These are phyloP conservation scores for Turritopsis rubra DNA, from an alignment of 30 jellyfish, hydroid and myxozoan species.

Conservation along the genomic window DNA sequence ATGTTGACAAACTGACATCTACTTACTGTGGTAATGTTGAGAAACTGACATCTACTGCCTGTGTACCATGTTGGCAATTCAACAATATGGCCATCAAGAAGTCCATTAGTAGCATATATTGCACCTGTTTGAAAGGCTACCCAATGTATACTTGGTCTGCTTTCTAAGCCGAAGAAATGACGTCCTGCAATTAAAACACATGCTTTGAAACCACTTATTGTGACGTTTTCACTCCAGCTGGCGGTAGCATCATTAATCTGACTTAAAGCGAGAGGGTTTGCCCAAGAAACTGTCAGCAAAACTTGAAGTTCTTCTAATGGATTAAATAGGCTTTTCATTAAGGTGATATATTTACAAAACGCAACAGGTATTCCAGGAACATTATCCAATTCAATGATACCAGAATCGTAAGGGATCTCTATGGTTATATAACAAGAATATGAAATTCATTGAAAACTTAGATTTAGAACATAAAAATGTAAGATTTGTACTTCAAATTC, in stretches of 20 bases:
- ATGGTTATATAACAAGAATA: neutral
- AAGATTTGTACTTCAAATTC: no score
- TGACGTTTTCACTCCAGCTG: conserved; percentile 25
- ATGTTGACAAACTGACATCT: no score
- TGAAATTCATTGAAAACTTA: neutral
- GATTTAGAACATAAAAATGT: no score
- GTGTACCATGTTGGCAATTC: conserved; percentile 24
- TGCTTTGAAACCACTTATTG: conserved; percentile 19
- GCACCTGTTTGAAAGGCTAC: conserved; percentile 14
- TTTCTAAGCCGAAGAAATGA: conserved; percentile 10
- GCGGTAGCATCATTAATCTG: conserved; percentile 14
- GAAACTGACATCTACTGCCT: conserved; percentile 13
- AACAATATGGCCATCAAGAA: neutral
- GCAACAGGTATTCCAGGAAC: conserved; percentile 31
- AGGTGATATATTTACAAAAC: conserved; percentile 20
- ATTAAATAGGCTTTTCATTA: neutral
- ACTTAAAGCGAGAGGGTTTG: no score
- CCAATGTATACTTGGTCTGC: conserved; percentile 21
- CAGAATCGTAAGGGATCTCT: conserved; percentile 15
- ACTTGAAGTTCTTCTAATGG: neutral
- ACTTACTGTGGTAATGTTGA: neutral
- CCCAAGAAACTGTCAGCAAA: conserved; percentile 25
- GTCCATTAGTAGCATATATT: neutral
- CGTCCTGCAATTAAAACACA: conserved; percentile 39
- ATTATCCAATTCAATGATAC: conserved; percentile 9